Conservation (phyloP, 2,113 vertebrate species). For the Cavia porcellus region DNA sequence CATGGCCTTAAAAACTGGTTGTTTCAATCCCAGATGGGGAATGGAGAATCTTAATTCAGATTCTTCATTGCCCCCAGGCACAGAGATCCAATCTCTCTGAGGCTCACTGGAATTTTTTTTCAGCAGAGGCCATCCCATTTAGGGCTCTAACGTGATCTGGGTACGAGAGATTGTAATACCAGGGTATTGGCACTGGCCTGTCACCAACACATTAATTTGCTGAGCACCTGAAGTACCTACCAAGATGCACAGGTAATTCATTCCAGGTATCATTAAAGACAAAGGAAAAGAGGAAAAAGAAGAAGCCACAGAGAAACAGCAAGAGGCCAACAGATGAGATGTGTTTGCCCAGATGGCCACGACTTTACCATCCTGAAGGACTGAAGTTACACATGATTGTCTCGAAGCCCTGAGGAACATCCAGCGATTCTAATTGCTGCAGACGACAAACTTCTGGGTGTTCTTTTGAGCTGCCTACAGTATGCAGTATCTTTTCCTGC, state of each 20-base stretch:
- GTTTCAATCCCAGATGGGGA: neutral
- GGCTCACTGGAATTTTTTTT: neutral
- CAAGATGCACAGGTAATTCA: neutral
- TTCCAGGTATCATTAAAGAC: neutral
- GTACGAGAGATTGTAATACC: neutral
- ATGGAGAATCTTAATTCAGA: neutral
- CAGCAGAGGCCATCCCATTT: neutral
- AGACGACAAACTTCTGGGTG: neutral
- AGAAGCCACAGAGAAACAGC: neutral
- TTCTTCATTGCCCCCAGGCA: neutral
- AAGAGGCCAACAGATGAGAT: neutral
- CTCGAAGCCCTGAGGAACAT: neutral
- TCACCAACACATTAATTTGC: neutral
- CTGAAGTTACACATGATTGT: neutral
- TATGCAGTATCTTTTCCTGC: neutral
- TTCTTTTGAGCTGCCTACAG: neutral
- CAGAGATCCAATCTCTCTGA: neutral
- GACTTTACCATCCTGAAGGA: neutral
- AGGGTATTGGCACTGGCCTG: neutral
- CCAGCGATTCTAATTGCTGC: accelerated
- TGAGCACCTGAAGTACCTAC: neutral
- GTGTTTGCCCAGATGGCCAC: neutral
- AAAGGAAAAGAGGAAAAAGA: neutral
- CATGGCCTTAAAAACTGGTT: neutral
- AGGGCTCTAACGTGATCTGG: neutral